Conservation (phyloP, 2,113 vertebrate species). For the Rhinoptilus africanus region DNA sequence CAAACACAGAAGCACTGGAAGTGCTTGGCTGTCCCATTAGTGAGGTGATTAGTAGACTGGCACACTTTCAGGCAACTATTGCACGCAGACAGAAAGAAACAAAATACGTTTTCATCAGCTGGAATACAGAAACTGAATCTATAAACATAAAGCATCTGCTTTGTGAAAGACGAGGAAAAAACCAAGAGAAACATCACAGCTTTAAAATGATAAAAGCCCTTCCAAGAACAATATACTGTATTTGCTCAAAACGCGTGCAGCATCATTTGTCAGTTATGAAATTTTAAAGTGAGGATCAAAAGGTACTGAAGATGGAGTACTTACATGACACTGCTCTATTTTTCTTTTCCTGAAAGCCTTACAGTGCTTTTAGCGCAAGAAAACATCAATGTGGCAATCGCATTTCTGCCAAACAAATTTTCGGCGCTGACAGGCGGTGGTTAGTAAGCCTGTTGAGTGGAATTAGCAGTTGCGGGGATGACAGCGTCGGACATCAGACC, state of each 20-base stretch:
- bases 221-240: neutral
- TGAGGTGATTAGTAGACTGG: neutral
- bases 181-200: accelerated
- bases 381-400: neutral
- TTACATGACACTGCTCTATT: neutral
- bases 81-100: neutral
- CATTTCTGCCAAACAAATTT: neutral
- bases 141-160: conserved; percentile 30
- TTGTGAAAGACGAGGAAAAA: neutral
- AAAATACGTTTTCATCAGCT: conserved; percentile 9
- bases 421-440: neutral
- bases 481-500: neutral
- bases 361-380: neutral
- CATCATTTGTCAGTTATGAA: neutral
- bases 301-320: neutral
- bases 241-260: neutral
- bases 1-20: neutral
- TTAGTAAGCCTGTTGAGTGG: neutral
- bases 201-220: conserved; percentile 11
- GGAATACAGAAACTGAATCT: neutral
- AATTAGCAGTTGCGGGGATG: neutral
- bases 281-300: neutral
- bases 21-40: neutral
- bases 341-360: neutral
- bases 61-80: neutral